Base-by-base conservation (phyloP, 30 jellyfish, hydroid and myxozoan species). In the Aurelia aurita complex sp. Pacific region DNA sequence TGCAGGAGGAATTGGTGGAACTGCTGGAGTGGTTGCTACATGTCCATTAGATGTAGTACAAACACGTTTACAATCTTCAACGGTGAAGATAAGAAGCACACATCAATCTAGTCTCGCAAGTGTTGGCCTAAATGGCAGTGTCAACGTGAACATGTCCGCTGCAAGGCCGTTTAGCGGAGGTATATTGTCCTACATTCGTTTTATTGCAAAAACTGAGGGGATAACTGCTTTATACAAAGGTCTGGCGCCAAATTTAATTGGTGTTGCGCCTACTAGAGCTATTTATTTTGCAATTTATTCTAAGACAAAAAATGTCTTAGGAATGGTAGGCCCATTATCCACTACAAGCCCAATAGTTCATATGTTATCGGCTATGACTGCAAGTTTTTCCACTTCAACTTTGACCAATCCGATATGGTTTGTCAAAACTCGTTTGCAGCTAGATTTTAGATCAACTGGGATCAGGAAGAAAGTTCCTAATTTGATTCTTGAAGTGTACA, bases 1-100 rank as follows among this genome's bases (percentile, higher is more conserved):
- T 46, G 99, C 99, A 16, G 99, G 99, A 29, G 99, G 99, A 64
- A 67, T 94, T 54, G 99, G 97, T 71, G 99, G 99, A 9, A 94
- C 97, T 50, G 97, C 99, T 52, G 99, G 99, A 17, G 99, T 94
- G 17, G 77, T 93, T 67, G 97, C 92, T 3, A 94, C 99, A 29
- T 89, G 97, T 60, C 99, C 99, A 35, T 74, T 95, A 55, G 99
- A 95, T 89, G 97, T 95, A 19, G 96, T 95, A 29, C 99, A 95
- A 90, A 95, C 99, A 3, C 92, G 99, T 34, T 79, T 95, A 14
- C 99, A 95, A 67, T 95, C 99, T 43, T 61, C 97, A 18, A 81
- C 85, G 2, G 74, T 94, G 12, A 94, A 94, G 55, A 66, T 88
- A 38, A 51, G 97, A 23, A 69, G 94, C 40, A 77, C 85, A 46